A percentile compares a stretch with the other conserved stretches of the same genome.
Conservation (phyloP, 2,888 invertebrate species). For the Lottia gigantea region DNA sequence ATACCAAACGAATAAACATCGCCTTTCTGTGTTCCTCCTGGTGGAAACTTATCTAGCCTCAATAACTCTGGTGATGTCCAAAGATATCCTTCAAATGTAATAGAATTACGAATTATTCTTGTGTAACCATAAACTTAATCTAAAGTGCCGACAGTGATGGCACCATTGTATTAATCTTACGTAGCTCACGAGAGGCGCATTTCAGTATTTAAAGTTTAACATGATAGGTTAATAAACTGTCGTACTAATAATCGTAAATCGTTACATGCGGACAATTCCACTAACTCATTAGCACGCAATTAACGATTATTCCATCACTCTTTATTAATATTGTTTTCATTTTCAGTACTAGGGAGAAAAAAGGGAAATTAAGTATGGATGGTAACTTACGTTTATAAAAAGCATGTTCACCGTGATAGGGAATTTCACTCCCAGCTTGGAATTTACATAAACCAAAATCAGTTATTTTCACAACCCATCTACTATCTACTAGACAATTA, state of each 20-base stretch:
- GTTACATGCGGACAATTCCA: too few species aligned
- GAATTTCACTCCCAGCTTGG: constrained; percentile 31
- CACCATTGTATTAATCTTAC: too few species aligned
- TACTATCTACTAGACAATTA: constrained; percentile 62
- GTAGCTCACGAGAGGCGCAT: too few species aligned
- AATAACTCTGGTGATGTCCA: constrained; percentile 93
- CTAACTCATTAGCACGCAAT: too few species aligned
- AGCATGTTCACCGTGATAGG: constrained; percentile 38
- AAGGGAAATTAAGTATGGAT: not conserved
- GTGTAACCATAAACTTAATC: too few species aligned
- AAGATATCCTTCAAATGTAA: constrained; percentile 75
- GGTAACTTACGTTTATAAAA: constrained; percentile 38
- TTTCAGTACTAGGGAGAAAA: not conserved
- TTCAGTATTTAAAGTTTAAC: too few species aligned
- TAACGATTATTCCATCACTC: not conserved
- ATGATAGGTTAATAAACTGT: too few species aligned
- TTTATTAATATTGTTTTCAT: not conserved
- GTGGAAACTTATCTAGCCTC: constrained; percentile 53
- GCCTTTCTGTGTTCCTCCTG: constrained; percentile 81
- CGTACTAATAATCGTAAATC: too few species aligned
- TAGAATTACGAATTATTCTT: too few species aligned
- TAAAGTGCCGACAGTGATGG: too few species aligned
- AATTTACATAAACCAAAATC: constrained; percentile 59
- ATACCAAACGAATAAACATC: constrained; percentile 74
- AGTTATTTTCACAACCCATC: constrained; percentile 63